phyloP scores from a whole-genome alignment of 2,797 vertebrate genomes.

The Novumbra hubbsi region DNA sequence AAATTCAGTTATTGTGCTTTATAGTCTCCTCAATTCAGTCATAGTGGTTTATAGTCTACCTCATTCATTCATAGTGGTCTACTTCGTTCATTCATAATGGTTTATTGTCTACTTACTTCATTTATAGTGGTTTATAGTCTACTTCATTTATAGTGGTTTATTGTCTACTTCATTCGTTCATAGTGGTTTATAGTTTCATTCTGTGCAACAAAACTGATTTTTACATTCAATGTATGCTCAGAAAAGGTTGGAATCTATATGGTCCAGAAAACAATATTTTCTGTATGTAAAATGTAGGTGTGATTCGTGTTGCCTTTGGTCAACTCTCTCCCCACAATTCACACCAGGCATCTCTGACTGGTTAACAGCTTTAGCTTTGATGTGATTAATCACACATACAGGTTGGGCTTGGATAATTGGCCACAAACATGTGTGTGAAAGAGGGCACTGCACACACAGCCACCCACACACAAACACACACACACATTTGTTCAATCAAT shows the following conservation, averaged over 20 bases:
- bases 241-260: background rate
- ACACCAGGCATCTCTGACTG: slow-evolving; percentile 32
- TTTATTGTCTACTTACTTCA: no score
- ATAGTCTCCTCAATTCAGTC: no score
- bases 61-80: no score
- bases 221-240: background rate
- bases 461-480: background rate
- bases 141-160: no score
- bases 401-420: background rate
- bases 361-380: slow-evolving; percentile 45
- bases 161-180: background rate
- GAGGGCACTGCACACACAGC: no score
- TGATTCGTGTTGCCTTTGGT: slow-evolving; percentile 12
- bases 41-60: no score
- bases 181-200: background rate
- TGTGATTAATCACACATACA: slow-evolving; percentile 27
- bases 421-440: slow-evolving; percentile 30
- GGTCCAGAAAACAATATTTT: background rate
- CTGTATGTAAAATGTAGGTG: background rate
- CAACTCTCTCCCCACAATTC: slow-evolving; percentile 6
- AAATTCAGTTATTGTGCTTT: no score
- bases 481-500: slow-evolving; percentile 58
- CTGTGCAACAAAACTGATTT: no score
- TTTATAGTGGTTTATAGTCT: no score
- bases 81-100: no score